Conservation (phyloP, 30 jellyfish, hydroid and myxozoan genomes). For the Aurelia coerulea region DNA sequence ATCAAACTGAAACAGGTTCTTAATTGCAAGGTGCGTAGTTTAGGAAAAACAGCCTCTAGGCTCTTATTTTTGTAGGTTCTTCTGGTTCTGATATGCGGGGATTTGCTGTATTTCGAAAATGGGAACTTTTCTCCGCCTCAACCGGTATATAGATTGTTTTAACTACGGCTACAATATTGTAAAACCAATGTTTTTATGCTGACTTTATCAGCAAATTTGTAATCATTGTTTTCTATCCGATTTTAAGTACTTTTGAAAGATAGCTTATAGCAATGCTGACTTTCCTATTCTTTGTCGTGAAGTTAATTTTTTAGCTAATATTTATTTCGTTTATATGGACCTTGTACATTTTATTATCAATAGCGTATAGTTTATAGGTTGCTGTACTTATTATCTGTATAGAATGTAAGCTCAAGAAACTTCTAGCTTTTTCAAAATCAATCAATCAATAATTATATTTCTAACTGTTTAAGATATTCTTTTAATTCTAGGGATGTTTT, state of each 20-base stretch:
- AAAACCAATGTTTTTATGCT: background rate
- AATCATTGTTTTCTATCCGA: background rate
- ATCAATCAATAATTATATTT: background rate
- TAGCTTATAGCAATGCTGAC: too few relatives aligned
- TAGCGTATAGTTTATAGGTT: background rate
- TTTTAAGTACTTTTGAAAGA: background rate
- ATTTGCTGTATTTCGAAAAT: too few relatives aligned
- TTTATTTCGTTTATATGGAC: slow-evolving; percentile 31
- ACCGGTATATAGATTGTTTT: too few relatives aligned
- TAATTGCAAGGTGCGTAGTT: too few relatives aligned
- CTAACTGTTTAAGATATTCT: background rate
- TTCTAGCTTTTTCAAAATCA: background rate
- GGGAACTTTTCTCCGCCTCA: too few relatives aligned
- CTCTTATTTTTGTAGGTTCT: too few relatives aligned
- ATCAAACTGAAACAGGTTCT: too few relatives aligned
- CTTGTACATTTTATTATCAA: slow-evolving; percentile 15
- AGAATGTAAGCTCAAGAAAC: too few relatives aligned
- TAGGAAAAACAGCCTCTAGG: too few relatives aligned
- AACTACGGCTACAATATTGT: background rate
- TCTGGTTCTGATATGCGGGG: too few relatives aligned
- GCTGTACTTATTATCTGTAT: slow-evolving; percentile 18
- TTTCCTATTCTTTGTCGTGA: too few relatives aligned
- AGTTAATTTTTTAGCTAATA: background rate
- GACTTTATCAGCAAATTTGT: background rate
- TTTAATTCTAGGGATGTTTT: slow-evolving; percentile 4